Base-by-base conservation (phyloP, 2,888 invertebrate species). In the Cartodere bifasciata region DNA sequence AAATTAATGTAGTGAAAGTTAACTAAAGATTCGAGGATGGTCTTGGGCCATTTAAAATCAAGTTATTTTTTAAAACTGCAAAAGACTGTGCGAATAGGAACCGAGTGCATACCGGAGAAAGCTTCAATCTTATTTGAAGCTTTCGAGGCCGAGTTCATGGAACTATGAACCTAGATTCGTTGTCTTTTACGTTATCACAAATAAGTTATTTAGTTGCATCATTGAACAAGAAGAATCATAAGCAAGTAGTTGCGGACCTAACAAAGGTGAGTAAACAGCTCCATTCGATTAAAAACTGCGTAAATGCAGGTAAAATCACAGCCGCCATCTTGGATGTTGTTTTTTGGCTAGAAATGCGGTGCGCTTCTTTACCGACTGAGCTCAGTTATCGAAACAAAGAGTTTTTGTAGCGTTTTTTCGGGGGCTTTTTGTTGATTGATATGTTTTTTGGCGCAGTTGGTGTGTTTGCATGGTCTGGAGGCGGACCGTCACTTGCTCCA, bases 81-180 rank as follows among this genome's bases (percentile, higher is more conserved):
- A 49, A 55, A 58, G 55, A 59, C 57, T 53, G 48, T 52, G 47
- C 53, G 55, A 53, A 56, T 53, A 65, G 63, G 69, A 68, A 67
- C 70, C 70, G 72, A 71, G 72, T 72, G 73, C 70, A 70, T 73
- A 70, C 72, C 73, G 68, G 70, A 78, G 82, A 82, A 82, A 82
- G 84, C 84, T 85, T 85, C 84, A 84, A 83, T 74, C 72, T 67
- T 70, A 72, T 81, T 86, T 86, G 86, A 86, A 86, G 86, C 85
- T 86, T 86, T 86, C 85, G 81, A 75, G 73, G 77, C 75, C 73
- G 80, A 54, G 58, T 63, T 62, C 64, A 67, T 66, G 86, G 85
- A 88, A 88, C 84, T 88, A 90, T 90, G 90, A 88, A 87, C 85
- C 88, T 91, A 79, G 92, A 92, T 80, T 83, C 91, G 77, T 79